Conservation (phyloP, 2,113 vertebrate species). For the Brachypteracias leptosomus region DNA sequence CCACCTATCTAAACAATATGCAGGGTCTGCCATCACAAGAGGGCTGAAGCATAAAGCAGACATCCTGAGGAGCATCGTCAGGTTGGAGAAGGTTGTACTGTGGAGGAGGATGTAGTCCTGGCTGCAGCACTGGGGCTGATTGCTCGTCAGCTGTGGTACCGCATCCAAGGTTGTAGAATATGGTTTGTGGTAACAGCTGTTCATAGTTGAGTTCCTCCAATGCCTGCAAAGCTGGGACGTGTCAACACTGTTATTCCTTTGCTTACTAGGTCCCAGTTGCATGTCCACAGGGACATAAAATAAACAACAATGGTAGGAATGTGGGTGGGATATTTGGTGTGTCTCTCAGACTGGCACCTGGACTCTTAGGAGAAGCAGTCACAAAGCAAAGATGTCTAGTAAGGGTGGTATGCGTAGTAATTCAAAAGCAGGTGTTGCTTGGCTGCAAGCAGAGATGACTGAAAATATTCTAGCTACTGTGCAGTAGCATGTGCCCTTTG, state of each 20-base stretch:
- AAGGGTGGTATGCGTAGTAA: neutral
- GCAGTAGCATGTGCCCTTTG: neutral
- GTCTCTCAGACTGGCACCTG: neutral
- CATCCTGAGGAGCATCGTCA: neutral
- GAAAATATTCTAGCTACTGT: neutral
- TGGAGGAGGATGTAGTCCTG: neutral
- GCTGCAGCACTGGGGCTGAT: neutral
- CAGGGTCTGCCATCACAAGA: fast-evolving
- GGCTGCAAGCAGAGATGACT: neutral
- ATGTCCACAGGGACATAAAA: neutral
- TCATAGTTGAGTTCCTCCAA: neutral
- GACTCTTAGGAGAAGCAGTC: neutral
- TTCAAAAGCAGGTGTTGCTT: neutral
- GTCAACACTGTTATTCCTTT: neutral
- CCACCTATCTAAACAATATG: neutral
- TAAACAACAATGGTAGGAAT: neutral
- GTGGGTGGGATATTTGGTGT: neutral
- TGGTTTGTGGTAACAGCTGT: neutral
- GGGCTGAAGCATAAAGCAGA: neutral
- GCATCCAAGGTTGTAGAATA: neutral
- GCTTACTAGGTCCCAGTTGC: neutral
- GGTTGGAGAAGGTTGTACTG: neutral
- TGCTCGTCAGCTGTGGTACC: neutral
- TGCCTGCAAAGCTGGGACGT: neutral
- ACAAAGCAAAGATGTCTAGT: neutral